Percentiles rank a stretch among this genome's conserved stretches.
Conservation (phyloP, 2,888 invertebrate species). For the Lamproptera curius region DNA sequence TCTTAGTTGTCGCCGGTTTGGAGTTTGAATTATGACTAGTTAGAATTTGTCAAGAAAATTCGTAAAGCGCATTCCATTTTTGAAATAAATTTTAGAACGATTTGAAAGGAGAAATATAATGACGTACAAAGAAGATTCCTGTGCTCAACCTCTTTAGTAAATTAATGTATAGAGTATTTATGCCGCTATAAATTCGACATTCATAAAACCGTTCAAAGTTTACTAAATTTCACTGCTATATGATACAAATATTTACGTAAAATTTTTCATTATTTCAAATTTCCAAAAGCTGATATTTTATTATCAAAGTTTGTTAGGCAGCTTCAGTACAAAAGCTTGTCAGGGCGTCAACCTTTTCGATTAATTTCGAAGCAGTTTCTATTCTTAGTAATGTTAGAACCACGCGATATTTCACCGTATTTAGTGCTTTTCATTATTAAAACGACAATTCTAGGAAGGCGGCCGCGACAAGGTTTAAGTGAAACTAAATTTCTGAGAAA, state of each 20-base stretch:
- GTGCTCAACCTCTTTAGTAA: no score
- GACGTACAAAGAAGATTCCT: neutral
- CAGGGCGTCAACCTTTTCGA: neutral
- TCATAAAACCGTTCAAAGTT: no score
- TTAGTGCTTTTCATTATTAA: conserved; percentile 20
- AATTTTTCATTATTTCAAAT: no score
- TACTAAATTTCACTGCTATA: no score
- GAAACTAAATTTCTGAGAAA: conserved; percentile 34
- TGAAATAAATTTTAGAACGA: conserved; percentile 8
- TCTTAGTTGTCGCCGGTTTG: conserved; percentile 41
- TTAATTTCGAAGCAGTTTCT: neutral
- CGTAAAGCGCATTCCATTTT: conserved; percentile 13
- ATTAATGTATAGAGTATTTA: no score
- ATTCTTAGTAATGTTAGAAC: conserved; percentile 6
- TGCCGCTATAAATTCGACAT: no score
- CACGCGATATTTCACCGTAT: conserved; percentile 7
- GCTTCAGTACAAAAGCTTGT: no score
- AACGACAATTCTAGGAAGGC: conserved; percentile 32
- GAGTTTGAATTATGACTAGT: conserved; percentile 37
- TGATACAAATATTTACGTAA: no score
- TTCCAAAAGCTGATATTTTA: no score
- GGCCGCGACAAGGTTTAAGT: conserved; percentile 33
- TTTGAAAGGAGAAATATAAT: neutral
- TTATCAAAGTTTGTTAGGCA: no score
- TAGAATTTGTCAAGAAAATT: conserved; percentile 35